These are phyloP conservation scores for Dicentrarchus labrax DNA, from an alignment of 2,113 vertebrate genomes.

Conservation along the genomic window DNA sequence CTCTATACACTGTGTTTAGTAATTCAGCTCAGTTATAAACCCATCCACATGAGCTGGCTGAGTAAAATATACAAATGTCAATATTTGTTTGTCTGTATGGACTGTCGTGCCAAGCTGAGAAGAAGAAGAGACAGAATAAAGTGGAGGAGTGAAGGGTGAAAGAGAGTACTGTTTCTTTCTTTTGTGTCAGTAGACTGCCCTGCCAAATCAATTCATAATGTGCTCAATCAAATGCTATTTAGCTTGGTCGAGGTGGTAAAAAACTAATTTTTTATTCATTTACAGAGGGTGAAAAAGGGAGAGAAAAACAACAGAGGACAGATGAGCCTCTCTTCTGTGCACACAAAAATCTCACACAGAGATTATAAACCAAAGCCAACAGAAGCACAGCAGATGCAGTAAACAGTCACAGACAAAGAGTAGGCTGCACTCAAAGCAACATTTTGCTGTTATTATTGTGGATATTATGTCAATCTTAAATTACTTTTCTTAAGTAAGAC, in stretches of 20 bases:
- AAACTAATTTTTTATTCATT: conserved; percentile 33
- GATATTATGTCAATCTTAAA: background rate
- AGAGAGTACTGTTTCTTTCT: background rate
- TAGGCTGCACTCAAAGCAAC: conserved; percentile 20
- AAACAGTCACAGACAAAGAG: conserved; percentile 38
- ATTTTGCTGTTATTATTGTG: background rate
- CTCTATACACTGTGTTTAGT: background rate
- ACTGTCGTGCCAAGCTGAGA: background rate
- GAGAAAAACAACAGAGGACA: conserved; percentile 33
- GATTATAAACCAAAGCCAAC: conserved; percentile 11
- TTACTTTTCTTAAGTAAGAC: no score
- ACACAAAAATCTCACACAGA: conserved; percentile 12
- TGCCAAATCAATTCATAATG: background rate
- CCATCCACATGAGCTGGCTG: background rate
- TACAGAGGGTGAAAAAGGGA: background rate
- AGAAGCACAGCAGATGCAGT: conserved; percentile 35
- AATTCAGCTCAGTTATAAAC: background rate
- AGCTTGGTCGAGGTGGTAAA: conserved; percentile 14
- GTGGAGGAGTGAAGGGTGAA: background rate
- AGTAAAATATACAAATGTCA: conserved; percentile 15
- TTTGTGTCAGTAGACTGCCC: background rate
- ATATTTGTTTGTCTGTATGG: conserved; percentile 3
- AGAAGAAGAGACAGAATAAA: background rate
- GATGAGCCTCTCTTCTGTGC: conserved; percentile 23
- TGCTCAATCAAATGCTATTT: conserved; percentile 16